These are phyloP conservation scores for Drosophila pectinifera DNA, from an alignment of 1,140 invertebrate genomes.

Conservation along the genomic window DNA sequence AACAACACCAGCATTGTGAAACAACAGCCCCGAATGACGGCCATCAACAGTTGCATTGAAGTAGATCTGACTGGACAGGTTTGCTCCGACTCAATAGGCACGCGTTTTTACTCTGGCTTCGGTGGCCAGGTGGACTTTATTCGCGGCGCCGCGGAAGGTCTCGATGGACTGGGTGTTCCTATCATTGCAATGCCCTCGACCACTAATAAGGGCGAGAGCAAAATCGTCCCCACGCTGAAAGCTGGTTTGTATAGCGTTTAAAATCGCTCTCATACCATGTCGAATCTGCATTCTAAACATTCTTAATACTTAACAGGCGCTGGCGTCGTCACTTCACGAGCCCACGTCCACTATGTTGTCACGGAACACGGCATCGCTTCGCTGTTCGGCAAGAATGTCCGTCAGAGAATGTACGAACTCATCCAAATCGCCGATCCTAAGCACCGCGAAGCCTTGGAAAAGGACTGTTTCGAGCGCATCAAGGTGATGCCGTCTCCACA, in stretches of 20 bases:
- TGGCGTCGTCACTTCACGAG: slow-evolving; percentile 96
- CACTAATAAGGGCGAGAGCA: slow-evolving; percentile 94
- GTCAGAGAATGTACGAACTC: slow-evolving; percentile 94
- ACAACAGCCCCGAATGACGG: slow-evolving; percentile 95
- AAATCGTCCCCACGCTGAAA: slow-evolving; percentile 95
- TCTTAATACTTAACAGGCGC: slow-evolving; percentile 88
- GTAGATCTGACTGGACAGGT: slow-evolving; percentile 98
- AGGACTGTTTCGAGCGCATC: slow-evolving; percentile 94
- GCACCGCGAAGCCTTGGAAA: slow-evolving; percentile 94
- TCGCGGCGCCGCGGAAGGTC: slow-evolving; percentile 94
- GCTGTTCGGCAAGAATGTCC: slow-evolving; percentile 94
- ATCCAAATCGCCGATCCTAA: slow-evolving; percentile 96
- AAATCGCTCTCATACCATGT: too few relatives aligned
- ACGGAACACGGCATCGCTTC: slow-evolving; percentile 96
- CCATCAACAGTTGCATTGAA: slow-evolving; percentile 98
- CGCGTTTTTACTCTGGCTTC: slow-evolving; percentile 96
- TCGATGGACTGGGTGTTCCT: slow-evolving; percentile 95
- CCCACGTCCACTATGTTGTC: slow-evolving; percentile 96
- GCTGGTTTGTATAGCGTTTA: slow-evolving; percentile 86
- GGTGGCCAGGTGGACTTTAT: slow-evolving; percentile 99
- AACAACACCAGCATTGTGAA: slow-evolving; percentile 93
- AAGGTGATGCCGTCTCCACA: slow-evolving; percentile 92
- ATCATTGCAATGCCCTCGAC: slow-evolving; percentile 96
- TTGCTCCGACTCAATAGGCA: slow-evolving; percentile 96
- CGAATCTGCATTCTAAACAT: not conserved